A percentile compares a stretch with the other conserved stretches of the same genome.
Conservation (phyloP, 2,797 vertebrate species). For the Florisuga fusca region DNA sequence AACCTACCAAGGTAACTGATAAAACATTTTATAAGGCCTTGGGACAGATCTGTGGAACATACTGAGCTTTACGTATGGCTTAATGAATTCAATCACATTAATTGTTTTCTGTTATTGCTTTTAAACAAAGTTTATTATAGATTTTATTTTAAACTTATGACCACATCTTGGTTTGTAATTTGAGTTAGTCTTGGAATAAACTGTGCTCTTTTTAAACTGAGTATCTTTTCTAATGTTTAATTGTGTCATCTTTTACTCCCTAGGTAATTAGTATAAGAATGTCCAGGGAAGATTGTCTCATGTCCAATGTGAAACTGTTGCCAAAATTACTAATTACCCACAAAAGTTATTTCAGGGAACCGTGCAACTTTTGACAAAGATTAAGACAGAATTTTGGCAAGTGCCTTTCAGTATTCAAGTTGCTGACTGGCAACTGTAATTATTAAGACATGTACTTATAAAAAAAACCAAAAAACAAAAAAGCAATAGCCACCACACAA, state of each 20-base stretch:
- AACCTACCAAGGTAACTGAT: not conserved
- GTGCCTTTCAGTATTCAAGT: not conserved
- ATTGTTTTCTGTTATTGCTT: not conserved
- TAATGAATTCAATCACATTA: not conserved
- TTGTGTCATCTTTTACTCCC: not conserved
- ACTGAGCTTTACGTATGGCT: not conserved
- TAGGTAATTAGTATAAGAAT: constrained; percentile 1
- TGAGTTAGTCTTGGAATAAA: not conserved
- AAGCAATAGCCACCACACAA: not conserved
- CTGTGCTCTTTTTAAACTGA: not conserved
- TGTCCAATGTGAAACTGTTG: not conserved
- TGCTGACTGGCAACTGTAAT: not conserved
- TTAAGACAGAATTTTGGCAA: constrained; percentile 9
- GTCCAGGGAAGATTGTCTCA: not conserved
- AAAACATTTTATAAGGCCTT: not conserved
- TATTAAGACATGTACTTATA: not conserved
- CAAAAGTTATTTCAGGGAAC: not conserved
- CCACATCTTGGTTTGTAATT: not conserved
- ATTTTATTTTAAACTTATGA: not conserved
- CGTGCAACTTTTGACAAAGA: not conserved
- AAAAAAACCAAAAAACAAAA: not conserved
- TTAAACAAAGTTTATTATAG: not conserved
- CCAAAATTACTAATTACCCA: constrained; percentile 4
- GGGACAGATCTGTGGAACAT: not conserved
- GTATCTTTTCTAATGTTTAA: not conserved